These are phyloP conservation scores for Micrastur ruficollis DNA, from an alignment of 2,797 vertebrate genomes.

Conservation along the genomic window DNA sequence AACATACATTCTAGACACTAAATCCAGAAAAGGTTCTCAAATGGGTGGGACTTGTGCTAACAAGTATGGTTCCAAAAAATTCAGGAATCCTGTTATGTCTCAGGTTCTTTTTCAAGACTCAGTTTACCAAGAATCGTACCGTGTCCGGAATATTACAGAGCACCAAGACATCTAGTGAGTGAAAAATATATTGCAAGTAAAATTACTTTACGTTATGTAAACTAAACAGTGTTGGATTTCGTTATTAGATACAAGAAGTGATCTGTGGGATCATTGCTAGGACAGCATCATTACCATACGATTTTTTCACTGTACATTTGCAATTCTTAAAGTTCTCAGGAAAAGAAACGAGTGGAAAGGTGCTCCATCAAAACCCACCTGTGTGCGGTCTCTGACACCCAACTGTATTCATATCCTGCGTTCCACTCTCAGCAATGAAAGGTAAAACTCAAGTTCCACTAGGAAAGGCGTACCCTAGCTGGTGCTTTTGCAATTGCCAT, in stretches of 20 bases:
- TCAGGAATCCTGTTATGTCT: not conserved
- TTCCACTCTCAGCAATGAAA: not conserved
- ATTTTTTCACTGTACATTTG: not conserved
- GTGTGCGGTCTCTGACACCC: not conserved
- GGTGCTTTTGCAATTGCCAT: not conserved
- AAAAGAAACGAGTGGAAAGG: not conserved
- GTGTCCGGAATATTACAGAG: not conserved
- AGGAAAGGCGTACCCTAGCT: not conserved
- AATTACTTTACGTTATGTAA: not conserved
- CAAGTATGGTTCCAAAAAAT: not conserved
- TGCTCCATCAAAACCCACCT: not conserved
- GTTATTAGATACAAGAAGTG: not conserved
- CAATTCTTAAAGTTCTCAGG: not conserved
- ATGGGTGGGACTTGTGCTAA: not conserved
- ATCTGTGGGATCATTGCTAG: not conserved
- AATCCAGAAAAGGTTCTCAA: not conserved
- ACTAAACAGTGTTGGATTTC: not conserved
- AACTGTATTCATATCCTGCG: not conserved
- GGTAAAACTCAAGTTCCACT: not conserved
- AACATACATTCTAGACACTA: not conserved
- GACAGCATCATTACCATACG: not conserved
- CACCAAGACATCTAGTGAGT: not conserved
- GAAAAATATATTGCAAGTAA: not conserved
- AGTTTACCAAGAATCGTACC: not conserved
- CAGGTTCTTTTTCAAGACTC: not conserved